Evolutionary conservation across 2,888 invertebrate genomes (phyloP), one percentile per base, ranked within the genome.

Genomic region (Synanthedon myopaeformis): DNA sequence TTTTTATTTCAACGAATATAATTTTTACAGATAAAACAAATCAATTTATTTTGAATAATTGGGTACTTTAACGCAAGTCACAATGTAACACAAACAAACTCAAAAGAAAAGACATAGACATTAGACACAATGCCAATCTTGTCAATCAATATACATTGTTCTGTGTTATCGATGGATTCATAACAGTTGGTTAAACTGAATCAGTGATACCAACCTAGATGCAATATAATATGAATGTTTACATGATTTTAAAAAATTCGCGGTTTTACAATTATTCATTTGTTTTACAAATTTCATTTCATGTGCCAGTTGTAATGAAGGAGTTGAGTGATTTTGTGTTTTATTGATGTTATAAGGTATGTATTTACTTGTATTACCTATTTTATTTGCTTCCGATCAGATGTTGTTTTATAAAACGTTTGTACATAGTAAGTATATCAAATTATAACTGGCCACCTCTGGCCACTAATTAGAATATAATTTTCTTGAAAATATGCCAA

Each of bases 251-350:
- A 13, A 45, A 42, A 13, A 45, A 45, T 13, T 3, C 13, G 45
- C 45, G 45, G 14, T 45, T 12, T 45, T 3, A 35, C 35, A 45
- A 11, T 56, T 57, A 62, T 77, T 79, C 81, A 72, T 62, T 82
- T 81, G 81, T 82, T 84, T n/a, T n/a, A n/a, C n/a, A 74, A 71
- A 76, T 69, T 64, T 61, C 61, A 57, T 56, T 61, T 62, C 66
- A 71, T 73, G 72, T 80, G 83, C 76, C 79, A 84, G 74, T 79
- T 79, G 67, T 60, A 45, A n/a, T 13, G 14, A 45, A 14, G 12
- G 45, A 45, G n/a, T 45, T 45, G n/a, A 45, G 45, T 45, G 6
- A 13, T 45, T 45, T n/a, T 45, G 45, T 14, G 45, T 45, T 13
- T 13, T 45, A 45, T 45, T 45, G 14, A 11, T 45, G 8, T 13